phyloP scores from a whole-genome alignment of 2,797 vertebrate genomes.

The Poeciliopsis paucimaculata region DNA sequence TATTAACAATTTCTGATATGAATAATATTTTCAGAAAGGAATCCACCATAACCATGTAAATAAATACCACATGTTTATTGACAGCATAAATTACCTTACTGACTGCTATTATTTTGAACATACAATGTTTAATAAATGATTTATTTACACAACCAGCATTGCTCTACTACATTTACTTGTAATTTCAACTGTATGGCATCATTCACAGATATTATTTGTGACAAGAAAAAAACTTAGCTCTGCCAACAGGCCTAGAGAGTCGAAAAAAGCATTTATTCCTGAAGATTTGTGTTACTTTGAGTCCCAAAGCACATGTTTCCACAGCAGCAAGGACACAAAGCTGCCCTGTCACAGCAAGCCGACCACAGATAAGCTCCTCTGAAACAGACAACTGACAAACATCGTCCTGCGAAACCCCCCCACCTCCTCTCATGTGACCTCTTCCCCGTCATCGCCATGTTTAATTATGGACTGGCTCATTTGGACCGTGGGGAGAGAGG shows the following conservation, averaged over 20 bases:
- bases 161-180: not conserved
- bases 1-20: not conserved
- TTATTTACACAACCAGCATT: not conserved
- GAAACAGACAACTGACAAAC: constrained; percentile 63
- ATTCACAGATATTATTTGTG: constrained; percentile 3
- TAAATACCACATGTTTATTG: not conserved
- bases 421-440: constrained; percentile 62
- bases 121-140: not conserved
- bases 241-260: not conserved
- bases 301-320: constrained; percentile 27
- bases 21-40: not conserved
- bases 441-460: constrained; percentile 50
- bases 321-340: constrained; percentile 35
- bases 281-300: constrained; percentile 12
- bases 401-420: constrained; percentile 54
- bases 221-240: not conserved
- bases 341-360: constrained; percentile 59
- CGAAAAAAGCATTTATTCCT: not conserved
- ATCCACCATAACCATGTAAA: not conserved
- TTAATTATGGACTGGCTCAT: constrained; percentile 68
- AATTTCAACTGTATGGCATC: not conserved
- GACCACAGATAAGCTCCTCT: constrained; percentile 71
- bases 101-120: not conserved
- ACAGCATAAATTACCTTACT: not conserved
- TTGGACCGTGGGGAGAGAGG: constrained; percentile 42